Conservation (phyloP, 2,888 invertebrate genomes). For the Herminia tarsipennalis region DNA sequence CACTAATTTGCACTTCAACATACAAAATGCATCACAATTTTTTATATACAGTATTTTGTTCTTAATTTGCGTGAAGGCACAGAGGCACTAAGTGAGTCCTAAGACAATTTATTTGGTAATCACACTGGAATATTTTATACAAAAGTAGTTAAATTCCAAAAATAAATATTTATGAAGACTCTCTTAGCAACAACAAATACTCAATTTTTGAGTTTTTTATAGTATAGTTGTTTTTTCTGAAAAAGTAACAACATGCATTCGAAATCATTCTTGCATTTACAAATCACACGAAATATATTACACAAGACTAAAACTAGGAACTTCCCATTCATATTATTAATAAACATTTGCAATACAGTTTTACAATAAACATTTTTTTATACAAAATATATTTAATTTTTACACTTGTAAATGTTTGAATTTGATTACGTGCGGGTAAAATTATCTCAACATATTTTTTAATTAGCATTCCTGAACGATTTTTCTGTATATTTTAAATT, state of each 20-base stretch:
- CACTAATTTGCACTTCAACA: constrained; percentile 43
- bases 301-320: constrained; percentile 35
- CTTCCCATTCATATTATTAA: constrained; percentile 15
- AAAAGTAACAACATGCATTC: constrained; percentile 2
- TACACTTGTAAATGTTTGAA: constrained; percentile 30
- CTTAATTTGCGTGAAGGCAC: constrained; percentile 25
- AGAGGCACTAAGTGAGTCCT: constrained; percentile 9
- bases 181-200: constrained; percentile 6
- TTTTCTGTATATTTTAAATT: too few species aligned
- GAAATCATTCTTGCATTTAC: not conserved
- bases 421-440: too few species aligned
- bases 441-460: too few species aligned
- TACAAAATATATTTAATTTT: constrained; percentile 38
- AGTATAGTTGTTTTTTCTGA: not conserved
- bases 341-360: constrained; percentile 33
- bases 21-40: constrained; percentile 35
- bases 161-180: constrained; percentile 14
- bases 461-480: too few species aligned
- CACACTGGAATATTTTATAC: constrained; percentile 27
- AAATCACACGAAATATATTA: constrained; percentile 28
- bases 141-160: constrained; percentile 11
- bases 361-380: constrained; percentile 22
- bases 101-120: constrained; percentile 11
- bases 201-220: not conserved
- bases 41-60: constrained; percentile 32